Conservation (phyloP, 2,797 vertebrate species). For the Oreonectes daqikongensis region DNA sequence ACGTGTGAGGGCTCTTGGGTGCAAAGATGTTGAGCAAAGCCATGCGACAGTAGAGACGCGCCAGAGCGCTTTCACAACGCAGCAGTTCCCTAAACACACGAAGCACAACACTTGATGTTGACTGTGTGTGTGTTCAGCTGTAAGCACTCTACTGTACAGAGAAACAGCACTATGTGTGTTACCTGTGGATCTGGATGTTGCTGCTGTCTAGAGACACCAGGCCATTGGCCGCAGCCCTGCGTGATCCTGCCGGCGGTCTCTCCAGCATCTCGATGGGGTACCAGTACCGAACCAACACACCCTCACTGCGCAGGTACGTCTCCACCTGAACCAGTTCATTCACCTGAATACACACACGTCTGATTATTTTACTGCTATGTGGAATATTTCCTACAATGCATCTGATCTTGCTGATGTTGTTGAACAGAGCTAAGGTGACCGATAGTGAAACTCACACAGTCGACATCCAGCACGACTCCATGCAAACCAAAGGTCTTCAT, state of each 20-base stretch:
- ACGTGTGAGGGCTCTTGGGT: conserved; percentile 93
- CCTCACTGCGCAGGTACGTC: conserved; percentile 94
- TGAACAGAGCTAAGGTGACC: neutral
- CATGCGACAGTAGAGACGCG: conserved; percentile 93
- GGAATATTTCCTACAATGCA: too few relatives aligned
- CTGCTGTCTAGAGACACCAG: conserved; percentile 93
- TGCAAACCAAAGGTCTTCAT: conserved; percentile 96
- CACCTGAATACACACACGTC: conserved; percentile 74
- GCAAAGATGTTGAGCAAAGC: conserved; percentile 97
- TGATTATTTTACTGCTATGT: neutral
- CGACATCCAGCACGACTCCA: conserved; percentile 94
- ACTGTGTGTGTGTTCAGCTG: too few relatives aligned
- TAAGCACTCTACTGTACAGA: neutral
- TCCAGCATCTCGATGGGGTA: conserved; percentile 98
- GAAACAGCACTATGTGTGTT: conserved; percentile 3
- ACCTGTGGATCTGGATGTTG: conserved; percentile 99
- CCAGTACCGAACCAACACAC: conserved; percentile 97
- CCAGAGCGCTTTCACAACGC: conserved; percentile 90
- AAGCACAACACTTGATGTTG: neutral
- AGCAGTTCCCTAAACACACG: conserved; percentile 84
- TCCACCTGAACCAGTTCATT: conserved; percentile 98
- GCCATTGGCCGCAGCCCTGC: conserved; percentile 95
- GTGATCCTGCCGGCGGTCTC: conserved; percentile 90
- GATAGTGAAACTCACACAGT: conserved; percentile 82
- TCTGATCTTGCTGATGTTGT: neutral